These are phyloP conservation scores for Camarhynchus parvulus DNA, from an alignment of 2,113 vertebrate species.

Conservation along the genomic window DNA sequence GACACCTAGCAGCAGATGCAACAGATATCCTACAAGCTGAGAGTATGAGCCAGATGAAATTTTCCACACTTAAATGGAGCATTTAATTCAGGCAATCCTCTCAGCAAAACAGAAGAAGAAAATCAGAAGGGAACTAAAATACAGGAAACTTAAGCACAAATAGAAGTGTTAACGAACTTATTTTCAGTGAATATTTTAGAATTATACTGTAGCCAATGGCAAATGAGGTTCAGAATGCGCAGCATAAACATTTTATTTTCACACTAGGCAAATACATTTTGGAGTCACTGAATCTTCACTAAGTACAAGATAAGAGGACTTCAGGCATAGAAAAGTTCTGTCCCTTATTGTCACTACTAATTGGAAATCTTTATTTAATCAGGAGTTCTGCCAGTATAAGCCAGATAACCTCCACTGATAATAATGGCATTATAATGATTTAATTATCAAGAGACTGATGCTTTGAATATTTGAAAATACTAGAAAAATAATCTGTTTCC, in stretches of 20 bases:
- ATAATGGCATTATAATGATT: neutral
- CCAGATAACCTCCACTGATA: neutral
- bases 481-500: neutral
- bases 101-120: neutral
- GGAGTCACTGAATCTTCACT: neutral
- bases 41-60: constrained; percentile 4
- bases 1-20: neutral
- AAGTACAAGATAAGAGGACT: neutral
- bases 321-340: neutral
- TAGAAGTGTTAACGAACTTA: neutral
- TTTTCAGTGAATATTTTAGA: neutral
- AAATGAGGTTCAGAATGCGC: neutral
- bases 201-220: neutral
- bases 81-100: neutral
- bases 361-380: neutral
- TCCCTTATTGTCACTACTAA: neutral
- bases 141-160: neutral
- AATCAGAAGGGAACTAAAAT: neutral
- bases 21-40: neutral
- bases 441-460: neutral
- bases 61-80: neutral
- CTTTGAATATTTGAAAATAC: neutral
- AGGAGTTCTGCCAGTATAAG: neutral
- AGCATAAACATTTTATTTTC: neutral
- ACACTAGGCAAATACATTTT: neutral